A percentile compares a stretch with the other conserved stretches of the same genome.
phyloP scores from a whole-genome alignment of 2,888 invertebrate species.

The Metellina segmentata region DNA sequence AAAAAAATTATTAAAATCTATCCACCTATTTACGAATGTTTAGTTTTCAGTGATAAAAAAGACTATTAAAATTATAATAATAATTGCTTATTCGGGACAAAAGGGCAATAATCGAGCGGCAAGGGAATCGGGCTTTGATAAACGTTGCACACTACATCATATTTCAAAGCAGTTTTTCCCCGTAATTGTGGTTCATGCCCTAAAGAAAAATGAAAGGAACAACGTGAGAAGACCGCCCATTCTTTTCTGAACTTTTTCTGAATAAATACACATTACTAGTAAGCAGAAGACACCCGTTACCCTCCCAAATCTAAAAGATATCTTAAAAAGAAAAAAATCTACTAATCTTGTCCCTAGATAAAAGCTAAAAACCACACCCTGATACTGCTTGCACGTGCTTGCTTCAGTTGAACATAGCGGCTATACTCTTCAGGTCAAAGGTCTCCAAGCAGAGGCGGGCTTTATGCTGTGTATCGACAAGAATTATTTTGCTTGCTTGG shows the following conservation, averaged over 20 bases:
- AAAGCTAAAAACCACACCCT: slow-evolving; percentile 52
- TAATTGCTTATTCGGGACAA: slow-evolving; percentile 38
- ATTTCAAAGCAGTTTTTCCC: slow-evolving; percentile 5
- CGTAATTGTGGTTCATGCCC: slow-evolving; percentile 33
- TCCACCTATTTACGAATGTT: not conserved
- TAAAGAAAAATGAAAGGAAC: slow-evolving; percentile 30
- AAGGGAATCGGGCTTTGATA: slow-evolving; percentile 14
- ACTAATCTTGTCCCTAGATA: slow-evolving; percentile 42
- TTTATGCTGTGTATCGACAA: slow-evolving; percentile 39
- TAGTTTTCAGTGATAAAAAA: slow-evolving; percentile 11
- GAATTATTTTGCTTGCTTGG: slow-evolving; percentile 52
- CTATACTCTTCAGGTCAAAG: slow-evolving; percentile 39
- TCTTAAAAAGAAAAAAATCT: not conserved
- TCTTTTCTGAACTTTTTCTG: slow-evolving; percentile 44
- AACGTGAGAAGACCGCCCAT: slow-evolving; percentile 44
- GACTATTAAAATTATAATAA: slow-evolving; percentile 32
- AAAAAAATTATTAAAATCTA: no score
- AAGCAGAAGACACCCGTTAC: slow-evolving; percentile 22
- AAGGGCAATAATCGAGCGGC: not conserved
- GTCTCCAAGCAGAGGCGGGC: slow-evolving; percentile 43
- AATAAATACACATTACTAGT: slow-evolving; percentile 51
- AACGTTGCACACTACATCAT: slow-evolving; percentile 10
- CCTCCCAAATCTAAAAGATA: slow-evolving; percentile 39
- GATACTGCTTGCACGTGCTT: slow-evolving; percentile 40
- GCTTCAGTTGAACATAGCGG: slow-evolving; percentile 34